Conservation (phyloP, 1,140 invertebrate species). For the Diachasma alloeum region DNA sequence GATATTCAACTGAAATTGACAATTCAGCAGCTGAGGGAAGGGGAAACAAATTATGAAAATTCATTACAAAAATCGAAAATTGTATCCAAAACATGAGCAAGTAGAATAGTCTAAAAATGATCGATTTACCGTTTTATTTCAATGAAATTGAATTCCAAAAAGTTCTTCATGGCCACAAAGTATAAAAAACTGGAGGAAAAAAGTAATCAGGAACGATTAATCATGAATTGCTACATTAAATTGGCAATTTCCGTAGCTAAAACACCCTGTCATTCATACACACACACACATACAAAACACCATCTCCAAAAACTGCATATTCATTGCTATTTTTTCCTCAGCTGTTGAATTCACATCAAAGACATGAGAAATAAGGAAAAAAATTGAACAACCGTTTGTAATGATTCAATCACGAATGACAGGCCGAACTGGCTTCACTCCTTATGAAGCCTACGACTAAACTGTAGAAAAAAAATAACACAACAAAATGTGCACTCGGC, state of each 20-base stretch:
- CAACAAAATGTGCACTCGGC: background rate
- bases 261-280: background rate
- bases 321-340: background rate
- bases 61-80: background rate
- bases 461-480: background rate
- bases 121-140: background rate
- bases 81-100: background rate
- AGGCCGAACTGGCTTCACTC: background rate
- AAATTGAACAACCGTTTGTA: background rate
- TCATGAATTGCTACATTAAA: background rate
- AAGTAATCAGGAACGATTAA: too few relatives aligned
- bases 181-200: background rate
- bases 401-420: background rate
- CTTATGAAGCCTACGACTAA: background rate
- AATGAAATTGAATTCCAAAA: background rate
- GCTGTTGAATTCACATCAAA: background rate
- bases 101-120: background rate
- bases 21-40: background rate
- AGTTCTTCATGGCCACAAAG: background rate
- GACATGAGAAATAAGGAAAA: background rate
- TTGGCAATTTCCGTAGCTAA: background rate
- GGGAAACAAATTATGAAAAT: background rate
- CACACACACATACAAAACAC: background rate
- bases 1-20: background rate
- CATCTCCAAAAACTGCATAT: background rate